Conservation (phyloP, 2,113 vertebrate species). For the Seriola dumerili region DNA sequence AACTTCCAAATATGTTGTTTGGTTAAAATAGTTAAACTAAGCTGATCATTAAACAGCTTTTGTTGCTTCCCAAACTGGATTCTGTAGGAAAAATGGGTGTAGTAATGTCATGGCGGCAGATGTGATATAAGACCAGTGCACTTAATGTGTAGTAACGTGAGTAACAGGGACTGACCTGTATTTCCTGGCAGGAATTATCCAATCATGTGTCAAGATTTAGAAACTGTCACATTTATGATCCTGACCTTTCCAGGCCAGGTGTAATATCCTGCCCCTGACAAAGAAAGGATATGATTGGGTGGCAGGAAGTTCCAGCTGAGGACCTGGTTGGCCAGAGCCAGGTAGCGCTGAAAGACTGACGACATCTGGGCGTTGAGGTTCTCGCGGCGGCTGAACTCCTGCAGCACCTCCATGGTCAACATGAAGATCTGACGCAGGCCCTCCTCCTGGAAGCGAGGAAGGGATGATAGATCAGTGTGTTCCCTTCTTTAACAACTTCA, state of each 20-base stretch:
- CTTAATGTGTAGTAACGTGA: neutral
- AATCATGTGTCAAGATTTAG: neutral
- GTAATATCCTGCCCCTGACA: neutral
- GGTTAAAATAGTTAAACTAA: neutral
- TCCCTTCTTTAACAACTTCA: neutral
- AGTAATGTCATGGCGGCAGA: neutral
- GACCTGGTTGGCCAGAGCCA: conserved; percentile 97
- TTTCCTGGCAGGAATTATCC: neutral
- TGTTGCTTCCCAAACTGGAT: neutral
- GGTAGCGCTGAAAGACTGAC: conserved; percentile 97
- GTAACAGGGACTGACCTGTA: conserved; percentile 4
- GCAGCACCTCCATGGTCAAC: conserved; percentile 96
- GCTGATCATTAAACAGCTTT: neutral
- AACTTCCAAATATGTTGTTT: neutral
- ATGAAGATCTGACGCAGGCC: conserved; percentile 96
- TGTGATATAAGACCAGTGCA: neutral
- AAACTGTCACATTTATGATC: neutral
- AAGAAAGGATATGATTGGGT: conserved; percentile 98
- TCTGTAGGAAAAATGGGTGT: neutral
- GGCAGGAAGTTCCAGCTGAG: conserved; percentile 99
- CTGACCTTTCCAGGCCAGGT: neutral
- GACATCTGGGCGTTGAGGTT: conserved; percentile 98
- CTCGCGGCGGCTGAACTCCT: conserved; percentile 96
- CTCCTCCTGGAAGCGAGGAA: conserved; percentile 87
- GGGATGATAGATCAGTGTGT: neutral